Conservation (phyloP, 2,113 vertebrate species). For the Melanerpes aurifrons region DNA sequence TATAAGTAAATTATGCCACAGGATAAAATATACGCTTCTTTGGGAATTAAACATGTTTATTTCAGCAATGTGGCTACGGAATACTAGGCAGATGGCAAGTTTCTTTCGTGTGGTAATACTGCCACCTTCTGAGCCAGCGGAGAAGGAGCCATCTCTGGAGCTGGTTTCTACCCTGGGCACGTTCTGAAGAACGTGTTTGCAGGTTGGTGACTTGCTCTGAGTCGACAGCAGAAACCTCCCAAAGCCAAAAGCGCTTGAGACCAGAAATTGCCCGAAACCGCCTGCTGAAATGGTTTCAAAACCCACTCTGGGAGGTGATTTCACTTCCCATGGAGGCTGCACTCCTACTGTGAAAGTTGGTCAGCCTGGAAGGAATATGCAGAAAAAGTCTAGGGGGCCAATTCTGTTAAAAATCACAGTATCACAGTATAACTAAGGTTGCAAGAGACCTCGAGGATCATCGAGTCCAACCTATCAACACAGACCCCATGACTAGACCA, state of each 20-base stretch:
- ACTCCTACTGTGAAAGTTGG: conserved; percentile 55
- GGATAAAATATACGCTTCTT: conserved; percentile 82
- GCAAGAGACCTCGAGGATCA: too few relatives aligned
- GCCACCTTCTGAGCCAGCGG: conserved; percentile 87
- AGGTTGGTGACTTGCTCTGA: conserved; percentile 10
- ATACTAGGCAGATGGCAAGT: not conserved
- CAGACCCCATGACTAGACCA: too few relatives aligned
- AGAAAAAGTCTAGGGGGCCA: conserved; percentile 44
- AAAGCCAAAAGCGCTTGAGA: conserved; percentile 34
- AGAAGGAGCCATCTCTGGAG: conserved; percentile 69
- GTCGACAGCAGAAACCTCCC: conserved; percentile 35
- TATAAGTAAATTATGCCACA: conserved; percentile 85
- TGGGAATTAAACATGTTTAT: conserved; percentile 84
- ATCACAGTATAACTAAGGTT: too few relatives aligned
- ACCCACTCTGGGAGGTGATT: conserved; percentile 25
- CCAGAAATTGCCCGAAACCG: conserved; percentile 38
- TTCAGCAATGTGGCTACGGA: conserved; percentile 67
- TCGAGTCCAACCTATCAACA: too few relatives aligned
- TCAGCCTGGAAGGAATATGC: conserved; percentile 31
- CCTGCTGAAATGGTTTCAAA: conserved; percentile 43
- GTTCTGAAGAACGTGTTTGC: conserved; percentile 17
- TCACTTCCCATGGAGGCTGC: conserved; percentile 4
- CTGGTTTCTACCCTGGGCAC: not conserved
- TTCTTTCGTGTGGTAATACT: conserved; percentile 86
- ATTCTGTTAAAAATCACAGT: conserved; percentile 13